Conservation (phyloP, 2,888 invertebrate genomes). For the Drosophila affinis region DNA sequence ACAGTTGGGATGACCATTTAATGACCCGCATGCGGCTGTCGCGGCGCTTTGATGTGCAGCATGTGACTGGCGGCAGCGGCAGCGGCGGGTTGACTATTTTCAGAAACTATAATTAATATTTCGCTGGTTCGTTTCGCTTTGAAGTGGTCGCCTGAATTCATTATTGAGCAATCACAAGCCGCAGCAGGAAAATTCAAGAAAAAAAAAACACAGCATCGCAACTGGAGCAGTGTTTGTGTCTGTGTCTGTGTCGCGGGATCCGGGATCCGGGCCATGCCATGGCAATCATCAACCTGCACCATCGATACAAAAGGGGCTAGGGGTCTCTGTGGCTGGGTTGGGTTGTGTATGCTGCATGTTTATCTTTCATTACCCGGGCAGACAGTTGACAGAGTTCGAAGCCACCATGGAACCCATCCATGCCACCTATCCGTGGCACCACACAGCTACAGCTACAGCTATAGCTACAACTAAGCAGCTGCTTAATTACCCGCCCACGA, state of each 20-base stretch:
- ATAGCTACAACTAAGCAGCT: constrained; percentile 62
- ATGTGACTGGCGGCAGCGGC: neutral
- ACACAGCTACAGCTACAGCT: neutral
- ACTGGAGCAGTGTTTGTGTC: neutral
- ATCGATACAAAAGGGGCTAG: constrained; percentile 24
- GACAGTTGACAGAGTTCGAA: constrained; percentile 47
- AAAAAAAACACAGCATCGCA: neutral
- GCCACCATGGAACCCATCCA: neutral
- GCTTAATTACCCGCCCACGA: constrained; percentile 67
- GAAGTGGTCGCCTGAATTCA: constrained; percentile 44
- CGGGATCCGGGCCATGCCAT: neutral
- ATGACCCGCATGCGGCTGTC: constrained; percentile 68
- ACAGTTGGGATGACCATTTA: constrained; percentile 50
- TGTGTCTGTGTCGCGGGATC: neutral
- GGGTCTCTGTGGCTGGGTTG: constrained; percentile 1
- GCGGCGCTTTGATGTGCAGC: constrained; percentile 60
- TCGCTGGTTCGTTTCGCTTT: constrained; percentile 37
- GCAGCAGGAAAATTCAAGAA: constrained; percentile 21
- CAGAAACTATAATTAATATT: constrained; percentile 62
- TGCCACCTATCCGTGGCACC: no score
- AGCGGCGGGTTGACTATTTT: constrained; percentile 30
- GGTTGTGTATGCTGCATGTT: constrained; percentile 53
- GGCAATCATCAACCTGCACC: constrained; percentile 20
- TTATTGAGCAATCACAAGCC: constrained; percentile 39
- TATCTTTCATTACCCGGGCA: constrained; percentile 70